Percentiles rank a stretch among this genome's conserved stretches.
phyloP scores from a whole-genome alignment of 2,797 vertebrate genomes.

The Liparis tanakae region DNA sequence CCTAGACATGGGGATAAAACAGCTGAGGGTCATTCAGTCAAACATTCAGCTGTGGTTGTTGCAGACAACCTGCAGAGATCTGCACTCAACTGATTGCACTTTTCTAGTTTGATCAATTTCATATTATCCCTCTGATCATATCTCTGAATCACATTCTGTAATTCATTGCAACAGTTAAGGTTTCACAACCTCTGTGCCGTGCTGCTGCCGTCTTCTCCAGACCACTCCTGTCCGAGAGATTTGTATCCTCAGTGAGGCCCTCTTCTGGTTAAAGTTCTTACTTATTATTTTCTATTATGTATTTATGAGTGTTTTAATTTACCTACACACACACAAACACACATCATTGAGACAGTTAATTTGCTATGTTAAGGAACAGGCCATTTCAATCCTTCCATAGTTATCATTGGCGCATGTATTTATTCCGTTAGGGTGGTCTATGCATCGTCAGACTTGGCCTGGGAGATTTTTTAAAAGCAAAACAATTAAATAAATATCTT shows the following conservation, averaged over 20 bases:
- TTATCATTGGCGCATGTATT: neutral
- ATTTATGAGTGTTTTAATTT: neutral
- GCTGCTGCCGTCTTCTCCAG: neutral
- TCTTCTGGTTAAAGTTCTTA: slow-evolving; percentile 28
- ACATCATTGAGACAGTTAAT: neutral
- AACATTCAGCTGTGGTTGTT: neutral
- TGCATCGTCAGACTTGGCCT: neutral
- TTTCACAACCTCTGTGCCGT: neutral
- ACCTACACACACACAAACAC: neutral
- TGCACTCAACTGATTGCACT: neutral
- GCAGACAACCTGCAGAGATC: neutral
- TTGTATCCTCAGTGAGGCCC: slow-evolving; percentile 24
- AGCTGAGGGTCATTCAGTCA: neutral
- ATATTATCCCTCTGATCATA: neutral
- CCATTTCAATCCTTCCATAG: neutral
- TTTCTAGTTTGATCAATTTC: neutral
- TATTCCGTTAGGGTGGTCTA: neutral
- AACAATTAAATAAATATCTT: slow-evolving; percentile 13
- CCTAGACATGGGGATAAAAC: neutral
- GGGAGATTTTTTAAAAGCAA: neutral
- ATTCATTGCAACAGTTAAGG: neutral
- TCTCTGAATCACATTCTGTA: neutral
- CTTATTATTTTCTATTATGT: neutral
- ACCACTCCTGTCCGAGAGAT: neutral
- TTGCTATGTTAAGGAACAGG: neutral